Evolutionary conservation across 2,797 vertebrate genomes (phyloP).

Genomic region (Chaenodraco wilsoni): DNA sequence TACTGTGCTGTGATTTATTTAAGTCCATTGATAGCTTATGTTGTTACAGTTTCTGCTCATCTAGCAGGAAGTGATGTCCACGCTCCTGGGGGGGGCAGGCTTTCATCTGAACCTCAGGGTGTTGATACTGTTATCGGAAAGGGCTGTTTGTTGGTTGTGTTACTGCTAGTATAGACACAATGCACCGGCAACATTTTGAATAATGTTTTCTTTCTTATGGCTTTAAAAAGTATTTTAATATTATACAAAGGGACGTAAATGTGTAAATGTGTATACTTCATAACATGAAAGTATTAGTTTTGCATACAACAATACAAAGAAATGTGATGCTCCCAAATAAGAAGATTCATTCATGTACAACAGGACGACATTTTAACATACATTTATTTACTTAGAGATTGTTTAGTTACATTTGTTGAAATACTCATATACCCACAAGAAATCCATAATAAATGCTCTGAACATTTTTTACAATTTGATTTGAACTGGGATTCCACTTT

Average conservation of each 20-base stretch:
- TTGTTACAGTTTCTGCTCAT: constrained; percentile 39
- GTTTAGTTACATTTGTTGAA: no score
- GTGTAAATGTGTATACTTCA: no score
- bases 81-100: constrained; percentile 9
- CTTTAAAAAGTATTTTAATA: not conserved
- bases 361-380: no score
- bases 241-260: not conserved
- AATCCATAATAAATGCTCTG: no score
- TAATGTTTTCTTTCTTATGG: not conserved
- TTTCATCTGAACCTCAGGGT: constrained; percentile 42
- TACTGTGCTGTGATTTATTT: constrained; percentile 28
- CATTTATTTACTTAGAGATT: no score
- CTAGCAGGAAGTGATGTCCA: constrained; percentile 29
- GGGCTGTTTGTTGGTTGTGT: constrained; percentile 17
- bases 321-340: no score
- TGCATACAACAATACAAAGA: no score
- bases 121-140: constrained; percentile 40
- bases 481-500: not conserved
- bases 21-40: constrained; percentile 43
- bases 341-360: no score
- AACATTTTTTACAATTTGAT: no score
- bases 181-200: not conserved
- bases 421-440: no score
- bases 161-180: not conserved
- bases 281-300: no score